phyloP scores from a whole-genome alignment of 2,888 invertebrate species.

The Dioctria linearis region DNA sequence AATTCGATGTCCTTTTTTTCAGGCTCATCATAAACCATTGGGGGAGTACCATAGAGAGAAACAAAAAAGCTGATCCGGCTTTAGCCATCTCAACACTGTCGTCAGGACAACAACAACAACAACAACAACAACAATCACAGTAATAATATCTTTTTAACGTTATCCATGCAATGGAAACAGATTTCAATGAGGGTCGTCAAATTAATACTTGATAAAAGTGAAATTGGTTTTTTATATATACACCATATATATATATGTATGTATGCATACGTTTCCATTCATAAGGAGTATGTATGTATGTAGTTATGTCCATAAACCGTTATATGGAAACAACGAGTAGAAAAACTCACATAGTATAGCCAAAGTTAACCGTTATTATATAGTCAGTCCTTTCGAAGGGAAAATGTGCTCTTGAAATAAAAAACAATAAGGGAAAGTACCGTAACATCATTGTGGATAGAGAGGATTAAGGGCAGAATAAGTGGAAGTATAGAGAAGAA shows the following conservation, averaged over 20 bases:
- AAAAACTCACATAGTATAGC: not conserved
- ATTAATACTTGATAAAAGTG: conserved; percentile 21
- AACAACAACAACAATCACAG: no score
- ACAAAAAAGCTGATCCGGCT: not conserved
- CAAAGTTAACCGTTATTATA: conserved; percentile 11
- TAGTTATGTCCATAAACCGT: no score
- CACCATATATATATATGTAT: not conserved
- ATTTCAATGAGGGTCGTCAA: conserved; percentile 14
- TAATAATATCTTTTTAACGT: no score
- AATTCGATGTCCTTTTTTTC: conserved; percentile 11
- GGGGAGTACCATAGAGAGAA: not conserved
- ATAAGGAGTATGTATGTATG: no score
- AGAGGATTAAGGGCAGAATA: not conserved
- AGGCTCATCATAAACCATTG: conserved; percentile 3
- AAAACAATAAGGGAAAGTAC: conserved; percentile 12
- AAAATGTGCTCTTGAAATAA: not conserved
- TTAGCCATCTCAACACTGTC: not conserved
- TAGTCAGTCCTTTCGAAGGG: not conserved
- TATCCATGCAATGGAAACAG: not conserved
- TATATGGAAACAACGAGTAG: not conserved
- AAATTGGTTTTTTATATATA: conserved; percentile 5
- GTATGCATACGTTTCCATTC: no score
- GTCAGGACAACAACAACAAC: no score
- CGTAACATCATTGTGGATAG: not conserved
- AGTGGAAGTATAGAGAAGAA: not conserved